These are phyloP conservation scores for Spialia ferax DNA, from an alignment of 2,888 invertebrate species.

Conservation along the genomic window DNA sequence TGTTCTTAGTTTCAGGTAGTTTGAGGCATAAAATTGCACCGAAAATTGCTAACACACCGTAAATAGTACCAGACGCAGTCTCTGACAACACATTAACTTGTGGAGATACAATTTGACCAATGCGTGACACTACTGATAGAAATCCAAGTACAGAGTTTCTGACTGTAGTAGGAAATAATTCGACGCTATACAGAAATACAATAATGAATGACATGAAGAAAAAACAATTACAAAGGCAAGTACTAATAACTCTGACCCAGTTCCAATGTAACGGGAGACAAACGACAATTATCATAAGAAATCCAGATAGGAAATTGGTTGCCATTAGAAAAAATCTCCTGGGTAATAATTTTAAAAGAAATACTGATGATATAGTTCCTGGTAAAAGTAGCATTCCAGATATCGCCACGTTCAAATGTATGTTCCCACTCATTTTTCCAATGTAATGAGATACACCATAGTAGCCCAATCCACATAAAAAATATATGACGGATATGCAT, in stretches of 20 bases:
- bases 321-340: constrained; percentile 87
- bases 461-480: constrained; percentile 93
- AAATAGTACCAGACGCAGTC: constrained; percentile 74
- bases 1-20: constrained; percentile 87
- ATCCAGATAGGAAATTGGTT: constrained; percentile 76
- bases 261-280: constrained; percentile 54
- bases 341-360: constrained; percentile 86
- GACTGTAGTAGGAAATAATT: constrained; percentile 94
- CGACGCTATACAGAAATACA: constrained; percentile 93
- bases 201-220: constrained; percentile 93
- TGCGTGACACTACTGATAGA: constrained; percentile 92
- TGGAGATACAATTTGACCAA: constrained; percentile 93
- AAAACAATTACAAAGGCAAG: constrained; percentile 91
- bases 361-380: constrained; percentile 86
- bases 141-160: constrained; percentile 94
- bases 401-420: constrained; percentile 92
- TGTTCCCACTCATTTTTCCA: constrained; percentile 90
- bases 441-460: constrained; percentile 94
- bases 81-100: constrained; percentile 88
- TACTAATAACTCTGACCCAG: constrained; percentile 86
- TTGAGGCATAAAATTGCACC: constrained; percentile 88
- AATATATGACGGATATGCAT: constrained; percentile 90
- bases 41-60: constrained; percentile 88
- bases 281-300: constrained; percentile 63
- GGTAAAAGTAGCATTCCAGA: constrained; percentile 89